Conservation (phyloP, 2,888 invertebrate genomes). For the Drosophila meridionalis region DNA sequence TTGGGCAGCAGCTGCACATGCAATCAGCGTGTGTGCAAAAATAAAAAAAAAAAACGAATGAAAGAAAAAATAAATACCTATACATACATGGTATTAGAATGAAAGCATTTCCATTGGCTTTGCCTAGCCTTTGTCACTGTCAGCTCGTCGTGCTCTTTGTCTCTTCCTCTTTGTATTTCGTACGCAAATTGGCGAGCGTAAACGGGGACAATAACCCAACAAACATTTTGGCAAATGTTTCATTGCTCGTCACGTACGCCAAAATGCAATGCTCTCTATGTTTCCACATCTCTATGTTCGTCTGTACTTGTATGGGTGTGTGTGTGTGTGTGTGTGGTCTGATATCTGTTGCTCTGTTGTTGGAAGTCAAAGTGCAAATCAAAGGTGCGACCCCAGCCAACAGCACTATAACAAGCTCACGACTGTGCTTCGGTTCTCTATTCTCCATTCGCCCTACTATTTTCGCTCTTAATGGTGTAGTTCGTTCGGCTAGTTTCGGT, state of each 20-base stretch:
- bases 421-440: slow-evolving; percentile 16
- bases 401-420: slow-evolving; percentile 26
- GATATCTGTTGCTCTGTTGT: slow-evolving; percentile 43
- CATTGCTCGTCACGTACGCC: slow-evolving; percentile 66
- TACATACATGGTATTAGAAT: slow-evolving; percentile 29
- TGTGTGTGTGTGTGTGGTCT: slow-evolving; percentile 9
- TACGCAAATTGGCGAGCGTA: slow-evolving; percentile 71
- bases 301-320: background rate
- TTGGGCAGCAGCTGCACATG: slow-evolving; percentile 48
- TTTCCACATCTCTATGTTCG: slow-evolving; percentile 6
- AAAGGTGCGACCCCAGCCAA: slow-evolving; percentile 43
- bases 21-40: slow-evolving; percentile 31
- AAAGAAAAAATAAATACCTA: slow-evolving; percentile 9
- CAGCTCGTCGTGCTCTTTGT: slow-evolving; percentile 36
- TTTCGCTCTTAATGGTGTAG: slow-evolving; percentile 12
- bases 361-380: slow-evolving; percentile 61
- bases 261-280: slow-evolving; percentile 32
- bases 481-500: slow-evolving; percentile 25
- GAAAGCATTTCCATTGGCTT: slow-evolving; percentile 62
- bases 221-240: slow-evolving; percentile 64
- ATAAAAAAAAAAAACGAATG: background rate
- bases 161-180: slow-evolving; percentile 61
- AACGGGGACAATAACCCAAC: slow-evolving; percentile 70
- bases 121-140: slow-evolving; percentile 35
- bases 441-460: slow-evolving; percentile 6